A percentile compares a stretch with the other conserved stretches of the same genome.
Conservation (phyloP, 2,797 vertebrate species). For the Schizopygopsis malacanthus region DNA sequence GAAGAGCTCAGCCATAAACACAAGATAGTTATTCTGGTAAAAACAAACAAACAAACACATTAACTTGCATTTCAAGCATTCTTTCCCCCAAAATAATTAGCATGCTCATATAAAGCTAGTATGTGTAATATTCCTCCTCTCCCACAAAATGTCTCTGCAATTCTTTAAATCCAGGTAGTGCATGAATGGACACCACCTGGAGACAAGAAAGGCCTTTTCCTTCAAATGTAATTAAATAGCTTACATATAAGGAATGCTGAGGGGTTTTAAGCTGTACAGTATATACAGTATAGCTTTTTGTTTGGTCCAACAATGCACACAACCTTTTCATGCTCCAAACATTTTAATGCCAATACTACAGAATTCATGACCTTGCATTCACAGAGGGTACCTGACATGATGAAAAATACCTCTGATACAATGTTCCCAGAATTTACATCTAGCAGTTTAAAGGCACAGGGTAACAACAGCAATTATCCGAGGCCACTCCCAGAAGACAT, state of each 20-base stretch:
- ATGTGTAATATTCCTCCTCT: conserved; percentile 52
- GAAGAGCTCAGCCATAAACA: conserved; percentile 98
- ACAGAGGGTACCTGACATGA: conserved; percentile 12
- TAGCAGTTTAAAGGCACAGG: conserved; percentile 38
- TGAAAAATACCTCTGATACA: conserved; percentile 47
- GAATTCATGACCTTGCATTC: conserved; percentile 34
- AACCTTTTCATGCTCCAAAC: not conserved
- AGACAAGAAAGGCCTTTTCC: conserved; percentile 1
- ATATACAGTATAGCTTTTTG: not conserved
- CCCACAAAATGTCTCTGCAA: conserved; percentile 75
- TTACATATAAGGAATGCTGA: not conserved
- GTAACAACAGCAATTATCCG: conserved; percentile 35
- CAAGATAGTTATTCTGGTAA: conserved; percentile 94
- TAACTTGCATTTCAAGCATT: not conserved
- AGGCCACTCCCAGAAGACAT: conserved; percentile 40
- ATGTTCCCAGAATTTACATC: conserved; percentile 34
- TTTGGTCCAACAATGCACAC: not conserved
- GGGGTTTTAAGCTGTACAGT: not conserved
- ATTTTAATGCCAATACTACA: not conserved
- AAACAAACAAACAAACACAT: conserved; percentile 33
- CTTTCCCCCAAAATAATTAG: not conserved
- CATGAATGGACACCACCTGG: not conserved
- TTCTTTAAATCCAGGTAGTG: not conserved
- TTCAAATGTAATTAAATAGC: not conserved
- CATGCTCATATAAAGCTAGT: not conserved